phyloP scores from a whole-genome alignment of 2,113 vertebrate genomes.

The Hippolais icterina region DNA sequence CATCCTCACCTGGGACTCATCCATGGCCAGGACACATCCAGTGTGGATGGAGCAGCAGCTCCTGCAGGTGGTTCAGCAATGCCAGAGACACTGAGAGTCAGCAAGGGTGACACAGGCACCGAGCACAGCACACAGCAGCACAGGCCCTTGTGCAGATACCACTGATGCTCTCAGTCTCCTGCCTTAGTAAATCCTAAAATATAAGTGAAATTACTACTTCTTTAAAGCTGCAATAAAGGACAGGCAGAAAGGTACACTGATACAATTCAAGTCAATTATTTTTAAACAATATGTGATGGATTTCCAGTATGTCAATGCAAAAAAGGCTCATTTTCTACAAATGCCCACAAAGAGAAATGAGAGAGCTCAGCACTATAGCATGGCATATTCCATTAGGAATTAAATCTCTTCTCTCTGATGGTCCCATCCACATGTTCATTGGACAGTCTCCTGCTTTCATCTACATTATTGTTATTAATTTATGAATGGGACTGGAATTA shows the following conservation, averaged over 20 bases:
- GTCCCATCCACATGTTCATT: slow-evolving; percentile 68
- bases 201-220: background rate
- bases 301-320: background rate
- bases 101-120: background rate
- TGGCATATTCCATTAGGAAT: slow-evolving; percentile 61
- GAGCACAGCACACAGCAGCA: background rate
- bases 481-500: slow-evolving; percentile 70
- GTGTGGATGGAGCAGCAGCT: background rate
- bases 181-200: background rate
- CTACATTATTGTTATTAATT: slow-evolving; percentile 75
- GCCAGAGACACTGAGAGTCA: background rate
- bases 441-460: slow-evolving; percentile 67
- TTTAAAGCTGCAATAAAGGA: background rate
- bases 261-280: background rate
- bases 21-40: background rate
- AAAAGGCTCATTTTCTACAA: slow-evolving; percentile 56
- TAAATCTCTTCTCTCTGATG: slow-evolving; percentile 60
- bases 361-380: background rate
- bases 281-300: slow-evolving; percentile 49
- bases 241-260: background rate
- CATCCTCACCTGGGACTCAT: accelerated
- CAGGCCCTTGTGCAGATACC: background rate
- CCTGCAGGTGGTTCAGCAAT: background rate
- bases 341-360: slow-evolving; percentile 54
- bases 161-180: background rate